Conservation (phyloP, 1,140 invertebrate genomes). For the Drosophila teissieri region DNA sequence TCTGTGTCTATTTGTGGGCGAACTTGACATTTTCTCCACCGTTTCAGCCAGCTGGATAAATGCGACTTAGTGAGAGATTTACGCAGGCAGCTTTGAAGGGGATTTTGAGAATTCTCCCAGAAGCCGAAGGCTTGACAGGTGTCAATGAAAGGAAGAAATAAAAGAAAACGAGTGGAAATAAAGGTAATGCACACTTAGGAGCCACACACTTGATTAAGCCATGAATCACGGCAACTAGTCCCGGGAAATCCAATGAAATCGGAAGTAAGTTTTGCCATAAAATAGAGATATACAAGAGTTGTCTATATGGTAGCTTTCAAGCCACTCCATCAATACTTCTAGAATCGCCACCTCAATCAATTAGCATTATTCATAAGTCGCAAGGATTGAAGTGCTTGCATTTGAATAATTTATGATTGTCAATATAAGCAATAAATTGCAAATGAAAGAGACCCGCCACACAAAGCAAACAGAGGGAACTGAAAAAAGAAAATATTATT, state of each 20-base stretch:
- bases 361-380: slow-evolving; percentile 40
- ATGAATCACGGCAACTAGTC: not conserved
- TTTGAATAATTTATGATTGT: slow-evolving; percentile 46
- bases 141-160: slow-evolving; percentile 35
- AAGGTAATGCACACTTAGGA: not conserved
- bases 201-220: slow-evolving; percentile 7
- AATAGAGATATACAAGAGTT: not conserved
- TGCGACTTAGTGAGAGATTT: slow-evolving; percentile 69
- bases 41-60: slow-evolving; percentile 63
- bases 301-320: too few relatives aligned
- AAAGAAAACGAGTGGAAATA: slow-evolving; percentile 9
- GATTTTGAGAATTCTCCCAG: slow-evolving; percentile 35
- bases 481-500: slow-evolving; percentile 18
- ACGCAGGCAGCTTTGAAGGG: slow-evolving; percentile 17
- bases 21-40: slow-evolving; percentile 12
- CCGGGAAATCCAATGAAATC: not conserved
- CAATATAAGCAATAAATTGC: slow-evolving; percentile 37
- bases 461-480: not conserved
- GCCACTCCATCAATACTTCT: not conserved
- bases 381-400: slow-evolving; percentile 26
- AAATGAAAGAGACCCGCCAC: slow-evolving; percentile 3
- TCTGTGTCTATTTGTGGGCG: slow-evolving; percentile 27
- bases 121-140: slow-evolving; percentile 40
- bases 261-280: not conserved
- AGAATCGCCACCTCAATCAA: not conserved